Evolutionary conservation across 2,113 vertebrate genomes (phyloP).

Genomic region (Halcyon malimbica): DNA sequence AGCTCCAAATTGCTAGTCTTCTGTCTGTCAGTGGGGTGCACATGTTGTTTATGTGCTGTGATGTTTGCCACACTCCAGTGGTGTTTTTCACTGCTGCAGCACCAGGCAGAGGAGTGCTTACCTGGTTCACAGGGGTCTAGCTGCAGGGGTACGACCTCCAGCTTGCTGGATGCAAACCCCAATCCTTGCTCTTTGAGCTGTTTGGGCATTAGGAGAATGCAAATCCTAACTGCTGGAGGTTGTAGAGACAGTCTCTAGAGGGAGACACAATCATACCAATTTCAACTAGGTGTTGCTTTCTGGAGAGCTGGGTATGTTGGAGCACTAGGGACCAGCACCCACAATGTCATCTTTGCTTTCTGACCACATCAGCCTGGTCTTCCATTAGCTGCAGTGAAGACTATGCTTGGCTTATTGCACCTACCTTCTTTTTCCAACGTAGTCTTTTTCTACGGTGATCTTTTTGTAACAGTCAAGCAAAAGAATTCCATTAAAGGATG

Average conservation of each 20-base stretch:
- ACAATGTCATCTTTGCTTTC: not conserved
- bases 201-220: not conserved
- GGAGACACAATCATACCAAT: not conserved
- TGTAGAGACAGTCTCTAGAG: not conserved
- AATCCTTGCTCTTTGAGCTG: not conserved
- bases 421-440: not conserved
- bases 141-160: not conserved
- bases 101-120: not conserved
- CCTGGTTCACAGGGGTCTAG: accelerated
- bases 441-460: not conserved
- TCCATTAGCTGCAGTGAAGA: not conserved
- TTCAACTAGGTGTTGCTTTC: not conserved
- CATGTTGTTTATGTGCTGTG: not conserved
- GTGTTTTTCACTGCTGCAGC: not conserved
- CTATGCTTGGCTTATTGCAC: not conserved
- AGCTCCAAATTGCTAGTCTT: not conserved
- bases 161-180: not conserved
- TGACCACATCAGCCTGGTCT: not conserved
- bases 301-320: accelerated
- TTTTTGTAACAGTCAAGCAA: not conserved
- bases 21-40: not conserved
- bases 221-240: not conserved
- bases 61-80: not conserved
- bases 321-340: not conserved
- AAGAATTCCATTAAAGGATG: not conserved